Base-by-base conservation (phyloP, 2,113 vertebrate species). In the Petrocephalus zakoni region DNA sequence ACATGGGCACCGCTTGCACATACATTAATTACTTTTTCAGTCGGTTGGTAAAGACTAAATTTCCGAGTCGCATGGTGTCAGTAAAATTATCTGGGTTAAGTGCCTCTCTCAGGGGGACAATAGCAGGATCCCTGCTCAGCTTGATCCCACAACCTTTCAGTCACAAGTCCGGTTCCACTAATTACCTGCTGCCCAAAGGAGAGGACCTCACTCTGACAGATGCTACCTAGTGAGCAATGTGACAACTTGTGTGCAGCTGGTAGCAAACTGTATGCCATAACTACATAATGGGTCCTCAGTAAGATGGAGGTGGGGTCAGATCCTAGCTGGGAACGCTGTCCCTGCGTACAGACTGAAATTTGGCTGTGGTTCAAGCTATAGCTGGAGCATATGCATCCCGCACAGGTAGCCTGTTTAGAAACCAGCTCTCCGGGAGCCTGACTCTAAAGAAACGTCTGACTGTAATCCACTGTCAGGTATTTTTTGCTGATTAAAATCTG, bases 1-100 rank as follows among this genome's bases (percentile, higher is more conserved):
- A 25, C 22, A 49, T 2, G 46, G n/a, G 3, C 46, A 49, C 81
- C 22, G 42, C 37, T 42, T 78, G 72, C 29, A 78, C 72, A 78
- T 78, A 78, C 72, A 78, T 78, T 78, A 42, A 37, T 78, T 78
- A 78, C 72, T 19, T 78, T 78, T 78, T 78, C 34, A 68, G 61
- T 5, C n/a, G 61, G 61, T 42, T 78, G 72, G 72, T 78, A 19
- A 78, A 78, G 37, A 78, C 72, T 78, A 78, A 78, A 37, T 78
- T 42, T 78, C 13, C 17, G 5, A 37, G 17, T 13, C 17, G 19
- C 34, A 42, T 19, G 72, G 72, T 42, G 34, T 78, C 72, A 78
- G 72, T 78, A 78, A 78, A 78, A 78, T 42, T 78, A 78, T 78
- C 72, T 78, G 72, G 72, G 72, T 78, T 78, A 78, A 78, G 34